These are phyloP conservation scores for Megalops cyprinoides DNA, from an alignment of 2,797 vertebrate species.

Conservation along the genomic window DNA sequence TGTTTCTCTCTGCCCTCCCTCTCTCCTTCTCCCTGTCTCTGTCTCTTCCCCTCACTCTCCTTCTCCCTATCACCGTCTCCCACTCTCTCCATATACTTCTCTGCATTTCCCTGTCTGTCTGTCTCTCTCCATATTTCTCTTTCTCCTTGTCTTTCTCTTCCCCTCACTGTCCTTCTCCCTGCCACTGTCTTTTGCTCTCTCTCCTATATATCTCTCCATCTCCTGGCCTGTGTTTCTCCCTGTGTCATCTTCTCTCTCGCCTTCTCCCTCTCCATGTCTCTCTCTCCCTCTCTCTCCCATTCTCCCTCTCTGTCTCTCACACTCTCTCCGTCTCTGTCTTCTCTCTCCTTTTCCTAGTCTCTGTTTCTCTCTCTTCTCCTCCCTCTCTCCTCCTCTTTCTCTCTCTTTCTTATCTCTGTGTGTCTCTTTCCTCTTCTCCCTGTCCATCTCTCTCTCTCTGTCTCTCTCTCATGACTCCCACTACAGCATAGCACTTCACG, in stretches of 20 bases:
- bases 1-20: not conserved
- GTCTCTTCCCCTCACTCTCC: too few species aligned
- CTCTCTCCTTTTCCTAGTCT: not conserved
- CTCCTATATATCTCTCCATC: not conserved
- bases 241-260: not conserved
- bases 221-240: too few species aligned
- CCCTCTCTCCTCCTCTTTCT: too few species aligned
- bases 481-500: not conserved
- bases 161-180: slow-evolving; percentile 25
- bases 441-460: too few species aligned
- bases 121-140: not conserved
- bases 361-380: too few species aligned
- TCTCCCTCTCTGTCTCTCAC: not conserved
- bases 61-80: not conserved
- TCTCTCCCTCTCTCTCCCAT: slow-evolving; percentile 17
- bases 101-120: not conserved
- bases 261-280: not conserved
- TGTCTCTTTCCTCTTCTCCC: not conserved
- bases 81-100: not conserved
- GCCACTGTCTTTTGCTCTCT: too few species aligned
- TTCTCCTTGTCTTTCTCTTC: too few species aligned
- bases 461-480: not conserved
- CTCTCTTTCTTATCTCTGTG: too few species aligned
- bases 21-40: not conserved
- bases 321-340: too few species aligned